These are phyloP conservation scores for Thecocarcelia acutangulata DNA, from an alignment of 2,888 invertebrate genomes.

Conservation along the genomic window DNA sequence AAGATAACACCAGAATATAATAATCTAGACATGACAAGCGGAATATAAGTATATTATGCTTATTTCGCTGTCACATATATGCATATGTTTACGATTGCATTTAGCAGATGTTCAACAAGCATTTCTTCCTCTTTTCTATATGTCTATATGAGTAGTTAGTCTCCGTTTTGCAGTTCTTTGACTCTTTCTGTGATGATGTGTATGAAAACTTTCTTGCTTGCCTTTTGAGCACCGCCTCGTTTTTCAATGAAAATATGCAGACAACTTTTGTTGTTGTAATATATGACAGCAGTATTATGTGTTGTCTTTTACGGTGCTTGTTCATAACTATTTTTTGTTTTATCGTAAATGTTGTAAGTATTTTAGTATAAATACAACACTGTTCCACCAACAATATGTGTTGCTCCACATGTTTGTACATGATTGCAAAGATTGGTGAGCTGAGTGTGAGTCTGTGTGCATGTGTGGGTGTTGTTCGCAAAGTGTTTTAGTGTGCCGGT, in stretches of 20 bases:
- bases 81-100: no score
- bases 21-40: no score
- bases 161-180: no score
- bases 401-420: slow-evolving; percentile 1
- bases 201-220: no score
- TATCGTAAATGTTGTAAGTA: slow-evolving; percentile 11
- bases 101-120: no score
- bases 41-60: no score
- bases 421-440: slow-evolving; percentile 11
- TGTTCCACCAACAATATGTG: slow-evolving; percentile 21
- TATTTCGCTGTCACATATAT: no score
- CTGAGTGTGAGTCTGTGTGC: not conserved
- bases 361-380: slow-evolving; percentile 29
- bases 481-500: slow-evolving; percentile 6
- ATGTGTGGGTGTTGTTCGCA: not conserved
- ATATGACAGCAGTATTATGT: slow-evolving; percentile 38
- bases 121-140: no score
- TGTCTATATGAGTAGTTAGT: no score
- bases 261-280: slow-evolving; percentile 32
- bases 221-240: not conserved
- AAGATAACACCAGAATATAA: no score
- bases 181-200: no score
- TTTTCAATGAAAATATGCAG: not conserved
- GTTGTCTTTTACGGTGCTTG: slow-evolving; percentile 7
- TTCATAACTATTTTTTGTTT: not conserved